Percentiles rank a stretch among this genome's conserved stretches.
Evolutionary conservation across 37 sponge, comb jelly and placozoan genomes (phyloP).

Genomic region (Bolinopsis microptera): DNA sequence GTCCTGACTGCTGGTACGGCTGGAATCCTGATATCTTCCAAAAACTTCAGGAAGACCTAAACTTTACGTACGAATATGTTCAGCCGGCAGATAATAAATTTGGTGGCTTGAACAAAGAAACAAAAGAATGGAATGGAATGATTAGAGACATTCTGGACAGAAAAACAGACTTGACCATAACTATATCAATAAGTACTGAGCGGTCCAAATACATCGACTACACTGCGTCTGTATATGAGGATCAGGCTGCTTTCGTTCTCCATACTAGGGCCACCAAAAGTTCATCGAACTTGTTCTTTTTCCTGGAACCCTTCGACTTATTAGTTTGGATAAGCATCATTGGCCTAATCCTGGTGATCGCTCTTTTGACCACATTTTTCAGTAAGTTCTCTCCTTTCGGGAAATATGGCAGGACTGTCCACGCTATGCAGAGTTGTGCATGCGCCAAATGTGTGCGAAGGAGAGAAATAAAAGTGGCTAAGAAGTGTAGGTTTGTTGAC

Average conservation of each 20-base stretch:
- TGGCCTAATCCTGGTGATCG: neutral
- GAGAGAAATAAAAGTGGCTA: neutral
- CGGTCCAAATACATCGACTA: neutral
- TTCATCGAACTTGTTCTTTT: neutral
- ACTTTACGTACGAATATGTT: constrained; percentile 36
- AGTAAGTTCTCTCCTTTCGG: constrained; percentile 22
- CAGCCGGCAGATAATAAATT: neutral
- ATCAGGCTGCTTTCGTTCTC: neutral
- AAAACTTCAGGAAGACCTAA: neutral
- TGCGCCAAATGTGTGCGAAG: neutral
- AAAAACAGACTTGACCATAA: neutral
- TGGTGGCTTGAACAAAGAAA: neutral
- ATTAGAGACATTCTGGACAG: neutral
- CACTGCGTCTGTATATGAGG: neutral
- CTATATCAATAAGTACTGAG: neutral
- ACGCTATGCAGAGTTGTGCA: neutral
- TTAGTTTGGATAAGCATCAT: constrained; percentile 6
- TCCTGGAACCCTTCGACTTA: constrained; percentile 4
- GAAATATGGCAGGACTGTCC: neutral
- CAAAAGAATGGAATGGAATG: neutral
- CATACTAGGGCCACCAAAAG: neutral
- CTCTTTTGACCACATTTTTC: neutral
- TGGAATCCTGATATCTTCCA: neutral
- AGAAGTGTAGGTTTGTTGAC: neutral
- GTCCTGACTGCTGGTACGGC: constrained; percentile 3